These are phyloP conservation scores for Tylochromis polylepis DNA, from an alignment of 2,113 vertebrate genomes.

Conservation along the genomic window DNA sequence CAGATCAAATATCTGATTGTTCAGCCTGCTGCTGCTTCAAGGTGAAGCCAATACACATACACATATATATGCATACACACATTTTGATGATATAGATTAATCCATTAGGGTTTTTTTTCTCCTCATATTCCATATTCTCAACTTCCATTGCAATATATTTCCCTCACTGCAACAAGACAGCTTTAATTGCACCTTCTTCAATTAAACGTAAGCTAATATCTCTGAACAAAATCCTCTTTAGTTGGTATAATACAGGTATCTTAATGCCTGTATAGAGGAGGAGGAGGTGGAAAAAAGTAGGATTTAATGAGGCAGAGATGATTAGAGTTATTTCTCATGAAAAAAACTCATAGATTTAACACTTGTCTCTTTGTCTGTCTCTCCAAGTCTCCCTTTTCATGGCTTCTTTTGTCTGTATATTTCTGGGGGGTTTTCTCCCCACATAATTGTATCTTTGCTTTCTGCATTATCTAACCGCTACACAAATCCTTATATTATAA, in stretches of 20 bases:
- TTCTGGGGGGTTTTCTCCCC: background rate
- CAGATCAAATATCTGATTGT: conserved; percentile 75
- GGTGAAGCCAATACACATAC: conserved; percentile 42
- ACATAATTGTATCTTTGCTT: background rate
- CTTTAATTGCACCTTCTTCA: conserved; percentile 49
- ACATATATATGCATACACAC: conserved; percentile 2
- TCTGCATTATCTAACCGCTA: background rate
- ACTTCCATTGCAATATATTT: background rate
- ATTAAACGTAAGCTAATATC: conserved; percentile 50
- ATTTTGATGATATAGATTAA: conserved; percentile 50
- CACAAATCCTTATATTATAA: background rate
- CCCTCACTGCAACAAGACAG: background rate
- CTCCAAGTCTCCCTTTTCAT: background rate
- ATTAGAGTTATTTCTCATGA: conserved; percentile 31
- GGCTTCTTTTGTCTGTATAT: background rate
- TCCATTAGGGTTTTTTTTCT: conserved; percentile 14
- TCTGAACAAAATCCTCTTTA: conserved; percentile 37
- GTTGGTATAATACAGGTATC: conserved; percentile 41
- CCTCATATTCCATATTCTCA: conserved; percentile 13
- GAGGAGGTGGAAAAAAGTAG: conserved; percentile 5
- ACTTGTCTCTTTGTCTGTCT: background rate
- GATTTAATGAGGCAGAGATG: conserved; percentile 34
- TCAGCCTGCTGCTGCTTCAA: conserved; percentile 56
- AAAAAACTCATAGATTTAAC: conserved; percentile 10
- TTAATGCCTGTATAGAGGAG: conserved; percentile 25